Evolutionary conservation across 2,888 invertebrate species (phyloP).

Genomic region (Drosophila macrospina): DNA sequence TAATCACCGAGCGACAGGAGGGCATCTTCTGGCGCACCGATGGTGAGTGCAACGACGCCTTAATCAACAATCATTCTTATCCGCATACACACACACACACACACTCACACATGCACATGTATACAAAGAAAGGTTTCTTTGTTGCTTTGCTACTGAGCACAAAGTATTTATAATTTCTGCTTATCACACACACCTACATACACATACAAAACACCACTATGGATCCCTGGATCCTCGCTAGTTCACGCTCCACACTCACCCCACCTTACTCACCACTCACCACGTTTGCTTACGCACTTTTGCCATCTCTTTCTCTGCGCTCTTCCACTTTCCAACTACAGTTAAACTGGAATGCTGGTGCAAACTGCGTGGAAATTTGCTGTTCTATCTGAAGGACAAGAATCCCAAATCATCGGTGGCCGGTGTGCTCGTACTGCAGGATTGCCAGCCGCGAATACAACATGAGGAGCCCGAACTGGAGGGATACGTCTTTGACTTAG

Average conservation of each 20-base stretch:
- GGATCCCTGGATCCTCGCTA: slow-evolving; percentile 20
- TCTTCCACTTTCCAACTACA: slow-evolving; percentile 75
- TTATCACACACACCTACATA: slow-evolving; percentile 12
- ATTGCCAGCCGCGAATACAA: slow-evolving; percentile 91
- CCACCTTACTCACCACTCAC: slow-evolving; percentile 16
- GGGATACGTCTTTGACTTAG: slow-evolving; percentile 92
- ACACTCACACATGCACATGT: slow-evolving; percentile 7
- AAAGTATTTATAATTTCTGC: slow-evolving; percentile 8
- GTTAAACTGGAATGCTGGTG: slow-evolving; percentile 95
- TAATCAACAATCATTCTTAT: slow-evolving; percentile 15
- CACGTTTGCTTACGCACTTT: slow-evolving; percentile 53
- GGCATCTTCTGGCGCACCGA: slow-evolving; percentile 96
- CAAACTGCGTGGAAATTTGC: slow-evolving; percentile 94
- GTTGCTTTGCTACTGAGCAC: slow-evolving; percentile 1
- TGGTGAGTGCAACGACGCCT: slow-evolving; percentile 87
- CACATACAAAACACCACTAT: neutral
- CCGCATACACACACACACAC: neutral
- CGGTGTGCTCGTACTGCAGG: slow-evolving; percentile 95
- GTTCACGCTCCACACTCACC: slow-evolving; percentile 13
- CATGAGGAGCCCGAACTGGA: slow-evolving; percentile 88
- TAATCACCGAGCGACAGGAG: slow-evolving; percentile 95
- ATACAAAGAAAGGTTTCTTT: slow-evolving; percentile 13
- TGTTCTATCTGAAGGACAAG: slow-evolving; percentile 96
- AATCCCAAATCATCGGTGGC: slow-evolving; percentile 95
- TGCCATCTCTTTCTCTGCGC: slow-evolving; percentile 21